Percentiles rank a stretch among this genome's conserved stretches.
These are phyloP conservation scores for Phyto melanocephala DNA, from an alignment of 2,888 invertebrate genomes.

Conservation along the genomic window DNA sequence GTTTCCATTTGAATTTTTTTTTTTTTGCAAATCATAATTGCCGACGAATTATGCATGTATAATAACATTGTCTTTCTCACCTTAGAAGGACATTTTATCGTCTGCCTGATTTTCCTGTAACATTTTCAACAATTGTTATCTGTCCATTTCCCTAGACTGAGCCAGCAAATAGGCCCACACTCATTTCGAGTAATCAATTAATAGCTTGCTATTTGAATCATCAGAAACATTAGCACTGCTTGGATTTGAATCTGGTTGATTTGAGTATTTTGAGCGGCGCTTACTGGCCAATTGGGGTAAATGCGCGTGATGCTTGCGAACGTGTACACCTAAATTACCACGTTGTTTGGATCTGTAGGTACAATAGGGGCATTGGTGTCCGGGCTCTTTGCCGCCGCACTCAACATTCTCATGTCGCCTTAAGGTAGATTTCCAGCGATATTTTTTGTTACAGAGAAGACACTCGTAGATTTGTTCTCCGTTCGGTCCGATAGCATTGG, in stretches of 20 bases:
- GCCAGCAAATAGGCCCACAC: constrained; percentile 54
- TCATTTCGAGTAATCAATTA: constrained; percentile 74
- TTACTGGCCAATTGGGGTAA: constrained; percentile 76
- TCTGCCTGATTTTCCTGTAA: background rate
- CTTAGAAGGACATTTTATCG: background rate
- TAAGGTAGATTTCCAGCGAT: constrained; percentile 91
- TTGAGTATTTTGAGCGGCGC: constrained; percentile 75
- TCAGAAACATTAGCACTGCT: constrained; percentile 70
- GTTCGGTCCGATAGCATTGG: constrained; percentile 82
- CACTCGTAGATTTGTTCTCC: constrained; percentile 80
- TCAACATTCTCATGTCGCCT: constrained; percentile 89
- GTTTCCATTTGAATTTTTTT: too few relatives aligned
- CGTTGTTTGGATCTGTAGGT: constrained; percentile 88
- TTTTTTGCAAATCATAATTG: too few relatives aligned
- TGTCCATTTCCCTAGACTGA: constrained; percentile 51
- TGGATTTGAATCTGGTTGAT: constrained; percentile 69
- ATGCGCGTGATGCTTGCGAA: constrained; percentile 85
- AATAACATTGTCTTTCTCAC: background rate
- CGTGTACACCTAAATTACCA: constrained; percentile 89
- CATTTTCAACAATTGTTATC: constrained; percentile 58
- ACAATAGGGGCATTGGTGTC: constrained; percentile 88
- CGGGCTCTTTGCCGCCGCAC: constrained; percentile 89
- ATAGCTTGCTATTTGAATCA: constrained; percentile 73
- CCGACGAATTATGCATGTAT: too few relatives aligned
- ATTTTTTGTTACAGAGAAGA: constrained; percentile 89